Conservation (phyloP, 2,113 vertebrate genomes). For the Aphyosemion australe region DNA sequence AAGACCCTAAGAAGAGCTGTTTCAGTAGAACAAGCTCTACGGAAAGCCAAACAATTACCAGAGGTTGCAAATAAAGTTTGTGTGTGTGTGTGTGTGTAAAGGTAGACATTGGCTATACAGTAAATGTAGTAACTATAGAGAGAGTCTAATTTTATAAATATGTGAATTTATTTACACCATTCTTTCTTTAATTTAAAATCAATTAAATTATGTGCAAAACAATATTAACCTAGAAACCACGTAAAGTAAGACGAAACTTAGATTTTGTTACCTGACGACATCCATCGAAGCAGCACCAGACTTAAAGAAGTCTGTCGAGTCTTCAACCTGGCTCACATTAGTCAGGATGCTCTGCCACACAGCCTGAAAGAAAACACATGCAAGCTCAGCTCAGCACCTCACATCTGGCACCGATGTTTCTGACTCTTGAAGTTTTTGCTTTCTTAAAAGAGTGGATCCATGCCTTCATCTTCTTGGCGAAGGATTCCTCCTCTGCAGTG, state of each 20-base stretch:
- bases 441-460: neutral
- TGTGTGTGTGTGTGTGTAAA: no score
- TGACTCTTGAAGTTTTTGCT: neutral
- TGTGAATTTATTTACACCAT: no score
- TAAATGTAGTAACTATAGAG: no score
- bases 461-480: slow-evolving; percentile 82
- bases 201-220: neutral
- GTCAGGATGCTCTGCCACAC: slow-evolving; percentile 86
- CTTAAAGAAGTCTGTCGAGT: slow-evolving; percentile 89
- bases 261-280: slow-evolving; percentile 83
- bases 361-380: slow-evolving; percentile 62
- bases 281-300: slow-evolving; percentile 89
- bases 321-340: slow-evolving; percentile 78
- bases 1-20: no score
- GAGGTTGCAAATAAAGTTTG: no score
- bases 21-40: no score
- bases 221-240: no score
- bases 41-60: no score
- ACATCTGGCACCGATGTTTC: neutral
- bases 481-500: slow-evolving; percentile 79
- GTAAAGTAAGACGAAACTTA: no score
- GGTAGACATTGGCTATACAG: no score
- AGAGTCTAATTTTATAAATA: no score
- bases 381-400: no score
- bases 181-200: neutral